phyloP scores from a whole-genome alignment of 2,113 vertebrate species.

The Terrapene triunguis region DNA sequence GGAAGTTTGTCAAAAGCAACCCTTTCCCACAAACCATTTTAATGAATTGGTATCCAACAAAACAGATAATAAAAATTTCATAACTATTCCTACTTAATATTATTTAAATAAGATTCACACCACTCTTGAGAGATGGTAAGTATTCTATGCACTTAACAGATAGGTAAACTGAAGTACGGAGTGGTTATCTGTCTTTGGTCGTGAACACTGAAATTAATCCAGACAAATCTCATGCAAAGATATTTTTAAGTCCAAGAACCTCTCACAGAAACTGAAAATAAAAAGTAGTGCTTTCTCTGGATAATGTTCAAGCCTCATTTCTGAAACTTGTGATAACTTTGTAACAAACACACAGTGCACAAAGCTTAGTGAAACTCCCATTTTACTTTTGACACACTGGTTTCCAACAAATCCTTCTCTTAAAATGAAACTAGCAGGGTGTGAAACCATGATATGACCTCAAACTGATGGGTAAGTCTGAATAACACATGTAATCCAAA shows the following conservation, averaged over 20 bases:
- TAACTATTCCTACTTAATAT: background rate
- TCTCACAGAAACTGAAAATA: background rate
- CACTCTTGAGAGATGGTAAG: background rate
- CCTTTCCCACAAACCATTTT: background rate
- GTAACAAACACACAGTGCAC: background rate
- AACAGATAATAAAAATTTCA: background rate
- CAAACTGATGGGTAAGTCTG: too few relatives aligned
- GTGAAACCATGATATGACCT: background rate
- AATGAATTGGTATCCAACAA: background rate
- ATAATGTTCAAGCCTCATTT: fast-evolving
- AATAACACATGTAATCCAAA: background rate
- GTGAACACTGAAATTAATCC: background rate
- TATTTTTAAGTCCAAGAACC: background rate
- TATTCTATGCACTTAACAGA: background rate
- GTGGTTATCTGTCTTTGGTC: fast-evolving
- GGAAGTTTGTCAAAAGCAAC: background rate
- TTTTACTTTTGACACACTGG: background rate
- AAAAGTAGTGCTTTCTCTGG: background rate
- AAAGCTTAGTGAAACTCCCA: background rate
- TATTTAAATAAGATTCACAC: background rate
- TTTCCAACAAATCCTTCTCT: background rate
- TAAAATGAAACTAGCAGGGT: background rate
- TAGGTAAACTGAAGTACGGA: background rate
- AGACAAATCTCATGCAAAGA: background rate
- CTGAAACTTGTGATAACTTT: background rate